Evolutionary conservation across 2,888 invertebrate genomes (phyloP).

Genomic region (Drosophila lutescens): DNA sequence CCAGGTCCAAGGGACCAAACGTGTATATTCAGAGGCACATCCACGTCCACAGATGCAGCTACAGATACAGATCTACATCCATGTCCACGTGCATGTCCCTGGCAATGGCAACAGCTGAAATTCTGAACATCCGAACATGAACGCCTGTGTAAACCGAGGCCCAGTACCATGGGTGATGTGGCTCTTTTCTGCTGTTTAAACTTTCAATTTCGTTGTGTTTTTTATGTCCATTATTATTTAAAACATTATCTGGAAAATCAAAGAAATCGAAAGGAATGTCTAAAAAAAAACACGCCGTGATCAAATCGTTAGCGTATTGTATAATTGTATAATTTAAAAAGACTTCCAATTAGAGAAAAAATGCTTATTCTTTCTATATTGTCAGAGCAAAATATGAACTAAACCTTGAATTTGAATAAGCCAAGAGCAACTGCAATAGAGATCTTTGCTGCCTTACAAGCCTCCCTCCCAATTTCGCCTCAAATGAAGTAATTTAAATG

Average conservation of each 20-base stretch:
- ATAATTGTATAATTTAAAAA: too few species aligned
- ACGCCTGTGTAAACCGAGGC: conserved; percentile 3
- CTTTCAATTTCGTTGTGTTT: too few species aligned
- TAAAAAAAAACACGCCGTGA: too few species aligned
- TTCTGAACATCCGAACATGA: conserved; percentile 10
- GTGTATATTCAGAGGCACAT: conserved; percentile 13
- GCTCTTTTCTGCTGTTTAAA: neutral
- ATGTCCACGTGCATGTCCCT: conserved; percentile 35
- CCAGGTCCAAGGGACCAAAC: conserved; percentile 52
- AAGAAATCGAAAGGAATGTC: too few species aligned
- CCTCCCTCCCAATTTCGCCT: neutral
- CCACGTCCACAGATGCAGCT: conserved; percentile 14
- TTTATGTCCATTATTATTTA: too few species aligned
- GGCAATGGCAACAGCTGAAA: conserved; percentile 34
- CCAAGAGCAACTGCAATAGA: neutral
- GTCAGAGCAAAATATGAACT: too few species aligned
- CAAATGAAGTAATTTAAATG: conserved; percentile 38
- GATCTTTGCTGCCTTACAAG: neutral
- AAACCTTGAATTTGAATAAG: too few species aligned
- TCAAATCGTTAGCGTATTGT: too few species aligned
- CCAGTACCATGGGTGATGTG: conserved; percentile 23
- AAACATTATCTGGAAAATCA: too few species aligned
- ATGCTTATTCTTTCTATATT: too few species aligned
- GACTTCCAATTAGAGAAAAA: too few species aligned
- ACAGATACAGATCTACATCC: conserved; percentile 23